Evolutionary conservation across 2,888 invertebrate genomes (phyloP), one percentile per base, ranked within the genome.

Genomic region (Drosophila austrosaltans): DNA sequence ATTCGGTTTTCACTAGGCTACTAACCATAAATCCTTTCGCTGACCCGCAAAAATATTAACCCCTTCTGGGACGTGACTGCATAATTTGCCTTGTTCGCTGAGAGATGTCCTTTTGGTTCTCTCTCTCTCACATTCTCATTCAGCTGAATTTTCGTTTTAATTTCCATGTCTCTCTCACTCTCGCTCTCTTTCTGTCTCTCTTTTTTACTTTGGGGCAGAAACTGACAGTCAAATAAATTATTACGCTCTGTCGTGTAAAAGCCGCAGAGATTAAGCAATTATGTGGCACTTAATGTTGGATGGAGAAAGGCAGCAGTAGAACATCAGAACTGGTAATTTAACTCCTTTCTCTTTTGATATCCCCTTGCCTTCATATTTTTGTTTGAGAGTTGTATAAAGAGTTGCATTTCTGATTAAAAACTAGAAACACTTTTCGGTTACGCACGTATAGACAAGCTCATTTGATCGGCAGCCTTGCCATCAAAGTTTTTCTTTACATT

Each of bases 191-290:
- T 48, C 48, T 8, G 36, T 36, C 20, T 22, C 48, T 48, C 48
- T 16, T 22, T 22, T 25, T 25, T 68, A 57, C 58, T 76, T 76
- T 69, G 66, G 69, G 54, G 40, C 80, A 65, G 70, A 69, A 48
- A 64, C 84, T 81, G 79, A 78, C 83, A 81, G 90, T 83, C 77
- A 89, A 84, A 86, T 89, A 86, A 86, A 86, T 89, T 89, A 86
- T 86, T 89, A 79, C 79, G 79, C 84, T 89, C 84, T 89, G 89
- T 89, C 87, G 87, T 89, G 82, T 79, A 86, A 85, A 90, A 86
- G 89, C 85, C 85, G 81, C 90, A 86, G 90, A 86, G 90, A 89
- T 86, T 86, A 90, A 89, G 85, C 85, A 89, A 86, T 86, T 86
- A 89, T 86, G 87, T 83, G 89, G 82, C 89, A 86, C 89, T 86